These are phyloP conservation scores for Tachysurus fulvidraco DNA, from an alignment of 2,113 vertebrate species.

Conservation along the genomic window DNA sequence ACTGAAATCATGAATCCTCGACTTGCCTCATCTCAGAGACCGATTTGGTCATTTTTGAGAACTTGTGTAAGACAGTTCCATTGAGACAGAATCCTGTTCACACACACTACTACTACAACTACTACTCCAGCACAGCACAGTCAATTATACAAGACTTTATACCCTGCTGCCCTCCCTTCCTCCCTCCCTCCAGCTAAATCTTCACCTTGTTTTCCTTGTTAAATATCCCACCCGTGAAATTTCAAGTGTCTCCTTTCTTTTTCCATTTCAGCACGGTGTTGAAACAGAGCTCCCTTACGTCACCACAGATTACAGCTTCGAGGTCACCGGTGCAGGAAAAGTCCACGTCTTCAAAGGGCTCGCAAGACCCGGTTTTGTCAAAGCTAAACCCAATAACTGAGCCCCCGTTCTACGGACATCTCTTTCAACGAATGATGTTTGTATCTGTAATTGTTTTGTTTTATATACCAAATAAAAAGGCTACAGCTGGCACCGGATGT, in stretches of 20 bases:
- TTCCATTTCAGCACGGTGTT: slow-evolving; percentile 71
- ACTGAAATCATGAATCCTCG: neutral
- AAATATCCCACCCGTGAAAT: neutral
- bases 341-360: slow-evolving; percentile 75
- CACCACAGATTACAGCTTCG: slow-evolving; percentile 86
- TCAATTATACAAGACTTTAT: no score
- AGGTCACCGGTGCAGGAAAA: slow-evolving; percentile 81
- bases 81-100: neutral
- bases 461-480: slow-evolving; percentile 34
- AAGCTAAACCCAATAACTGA: slow-evolving; percentile 40
- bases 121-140: neutral
- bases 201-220: neutral
- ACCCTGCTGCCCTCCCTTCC: no score
- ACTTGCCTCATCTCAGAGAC: neutral
- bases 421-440: slow-evolving; percentile 29
- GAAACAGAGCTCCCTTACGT: slow-evolving; percentile 85
- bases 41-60: neutral
- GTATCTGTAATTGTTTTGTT: slow-evolving; percentile 45
- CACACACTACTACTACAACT: neutral
- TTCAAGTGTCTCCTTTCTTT: neutral
- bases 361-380: slow-evolving; percentile 56
- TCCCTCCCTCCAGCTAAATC: neutral
- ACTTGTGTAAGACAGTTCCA: neutral
- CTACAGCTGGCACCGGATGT: slow-evolving; percentile 48
- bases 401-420: slow-evolving; percentile 33